These are phyloP conservation scores for Myzus persicae DNA, from an alignment of 1,140 invertebrate species.

Conservation along the genomic window DNA sequence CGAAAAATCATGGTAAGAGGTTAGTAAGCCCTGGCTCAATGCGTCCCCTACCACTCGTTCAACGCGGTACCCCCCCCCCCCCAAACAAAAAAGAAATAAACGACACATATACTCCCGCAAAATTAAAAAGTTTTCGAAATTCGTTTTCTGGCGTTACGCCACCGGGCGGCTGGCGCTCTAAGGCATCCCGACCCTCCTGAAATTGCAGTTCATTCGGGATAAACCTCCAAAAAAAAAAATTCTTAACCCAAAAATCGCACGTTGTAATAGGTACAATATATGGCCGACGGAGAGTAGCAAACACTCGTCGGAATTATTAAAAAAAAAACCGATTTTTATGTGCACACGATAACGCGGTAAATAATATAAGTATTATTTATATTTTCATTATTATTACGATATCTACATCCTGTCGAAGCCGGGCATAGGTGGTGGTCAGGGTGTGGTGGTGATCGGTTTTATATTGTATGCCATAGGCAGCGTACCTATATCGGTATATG, in stretches of 20 bases:
- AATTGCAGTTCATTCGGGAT: not conserved
- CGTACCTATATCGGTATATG: not conserved
- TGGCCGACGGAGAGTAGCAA: not conserved
- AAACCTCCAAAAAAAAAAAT: not conserved
- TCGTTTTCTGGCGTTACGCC: conserved; percentile 29
- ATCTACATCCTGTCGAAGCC: not conserved
- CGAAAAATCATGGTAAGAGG: not conserved
- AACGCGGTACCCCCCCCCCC: not conserved
- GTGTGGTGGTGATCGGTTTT: not conserved
- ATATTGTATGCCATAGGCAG: not conserved
- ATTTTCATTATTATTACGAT: not conserved
- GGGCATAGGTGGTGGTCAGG: no score
- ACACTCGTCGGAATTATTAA: not conserved
- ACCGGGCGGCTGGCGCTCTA: not conserved
- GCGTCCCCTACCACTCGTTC: no score
- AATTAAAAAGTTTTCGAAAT: not conserved
- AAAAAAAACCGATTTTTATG: not conserved
- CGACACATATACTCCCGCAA: not conserved
- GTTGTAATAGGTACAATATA: not conserved
- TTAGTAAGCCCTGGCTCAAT: not conserved
- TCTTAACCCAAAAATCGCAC: not conserved
- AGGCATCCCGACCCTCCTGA: not conserved
- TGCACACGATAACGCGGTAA: not conserved
- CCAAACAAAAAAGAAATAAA: no score
- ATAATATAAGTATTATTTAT: not conserved